Evolutionary conservation across 2,797 vertebrate genomes (phyloP), one percentile per base, ranked within the genome.

Genomic region (Malurus splendens): DNA sequence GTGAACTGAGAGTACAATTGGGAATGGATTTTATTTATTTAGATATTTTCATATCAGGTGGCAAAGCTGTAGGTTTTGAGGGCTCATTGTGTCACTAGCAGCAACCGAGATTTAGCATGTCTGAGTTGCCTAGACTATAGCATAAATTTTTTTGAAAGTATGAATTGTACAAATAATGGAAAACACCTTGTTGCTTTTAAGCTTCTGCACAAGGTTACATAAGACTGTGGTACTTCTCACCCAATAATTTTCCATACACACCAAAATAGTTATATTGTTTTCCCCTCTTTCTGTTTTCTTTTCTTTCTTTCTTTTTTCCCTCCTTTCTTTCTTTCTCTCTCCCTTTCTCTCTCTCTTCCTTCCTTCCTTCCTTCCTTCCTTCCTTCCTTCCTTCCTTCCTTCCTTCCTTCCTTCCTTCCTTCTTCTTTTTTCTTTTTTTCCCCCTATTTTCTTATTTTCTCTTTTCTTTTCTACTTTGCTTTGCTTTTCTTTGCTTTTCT

Each of bases 11-110:
- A 48, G n/a, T 77, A 91, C 36, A 78, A 65, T 14, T 60, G 39
- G 39, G 57, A 72, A 87, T 74, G 57, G 41, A 59, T 93, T 92
- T 89, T 83, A 82, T 93, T 94, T 94, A 81, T 95, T 92, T 90
- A 56, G 86, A 36, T 89, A 86, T 89, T 89, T 90, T 82, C 50
- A 23, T 75, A 77, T 64, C 23, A 22, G 24, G 32, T 77, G 36
- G 55, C 42, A 90, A 91, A 82, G 16, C 52, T 5, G 0, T 82
- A 60, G 55, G 7, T 90, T 93, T 59, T 77, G 55, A 87, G 14
- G 12, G 27, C 36, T 93, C 50, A 76, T 74, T 89, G 47, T 86
- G 62, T n/a, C 86, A 62, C 82, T 60, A 73, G 48, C 48, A 85
- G 47, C 36, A 87, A 38, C 71, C 16, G 48, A 33, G 64, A 84